phyloP scores from a whole-genome alignment of 2,113 vertebrate species.

The Oncorhynchus kisutch region DNA sequence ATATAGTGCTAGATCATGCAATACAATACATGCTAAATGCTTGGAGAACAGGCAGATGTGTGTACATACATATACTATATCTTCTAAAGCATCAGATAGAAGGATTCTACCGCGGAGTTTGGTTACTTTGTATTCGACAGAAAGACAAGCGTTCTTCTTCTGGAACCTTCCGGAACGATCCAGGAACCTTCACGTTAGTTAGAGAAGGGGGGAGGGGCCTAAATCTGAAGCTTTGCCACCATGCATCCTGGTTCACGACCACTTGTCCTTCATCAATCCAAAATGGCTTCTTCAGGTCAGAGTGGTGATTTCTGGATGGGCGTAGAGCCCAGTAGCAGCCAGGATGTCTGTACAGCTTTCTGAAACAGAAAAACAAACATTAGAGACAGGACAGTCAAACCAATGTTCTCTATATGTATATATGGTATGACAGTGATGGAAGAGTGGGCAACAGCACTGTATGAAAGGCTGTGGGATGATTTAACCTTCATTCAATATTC shows the following conservation, averaged over 20 bases:
- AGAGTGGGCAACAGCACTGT: too few species aligned
- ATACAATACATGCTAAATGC: constrained; percentile 53
- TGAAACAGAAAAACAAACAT: constrained; percentile 48
- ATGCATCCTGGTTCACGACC: constrained; percentile 1
- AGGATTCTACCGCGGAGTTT: constrained; percentile 20
- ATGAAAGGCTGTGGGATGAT: too few species aligned
- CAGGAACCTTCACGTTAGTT: background rate
- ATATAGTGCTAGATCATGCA: constrained; percentile 59
- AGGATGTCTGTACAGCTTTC: constrained; percentile 73
- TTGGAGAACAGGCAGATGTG: constrained; percentile 43
- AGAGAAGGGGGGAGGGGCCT: background rate
- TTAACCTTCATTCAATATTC: too few species aligned
- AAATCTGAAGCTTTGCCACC: background rate
- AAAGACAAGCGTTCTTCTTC: constrained; percentile 9
- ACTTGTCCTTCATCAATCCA: constrained; percentile 16
- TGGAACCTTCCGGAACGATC: background rate
- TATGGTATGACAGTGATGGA: too few species aligned
- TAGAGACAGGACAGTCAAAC: constrained; percentile 4
- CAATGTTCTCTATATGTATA: background rate
- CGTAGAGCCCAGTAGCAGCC: constrained; percentile 59
- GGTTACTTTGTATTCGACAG: background rate
- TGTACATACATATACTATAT: constrained; percentile 17
- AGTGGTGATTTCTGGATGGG: constrained; percentile 71
- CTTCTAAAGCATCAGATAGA: constrained; percentile 21
- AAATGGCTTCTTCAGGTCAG: constrained; percentile 65